Base-by-base conservation (phyloP, 1,140 invertebrate species). In the Wasmannia auropunctata region DNA sequence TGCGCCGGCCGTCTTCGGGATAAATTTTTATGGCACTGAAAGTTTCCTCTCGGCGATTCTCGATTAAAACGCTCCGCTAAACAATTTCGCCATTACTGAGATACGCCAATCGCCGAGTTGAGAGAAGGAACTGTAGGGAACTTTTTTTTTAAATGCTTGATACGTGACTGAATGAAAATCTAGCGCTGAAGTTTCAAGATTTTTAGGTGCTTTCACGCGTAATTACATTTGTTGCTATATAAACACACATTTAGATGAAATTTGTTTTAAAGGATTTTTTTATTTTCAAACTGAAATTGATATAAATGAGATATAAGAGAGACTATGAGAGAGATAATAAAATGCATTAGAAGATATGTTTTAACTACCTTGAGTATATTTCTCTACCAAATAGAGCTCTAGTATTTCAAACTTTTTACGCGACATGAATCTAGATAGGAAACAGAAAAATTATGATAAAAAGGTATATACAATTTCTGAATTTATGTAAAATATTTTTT, bases 1-100 rank as follows among this genome's bases (percentile, higher is more conserved):
- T 25, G 79, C 22, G 37, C 31, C 72, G 25, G 6, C 46, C 54
- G 65, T 80, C 67, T 56, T 85, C 69, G 22, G 58, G 34, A 83
- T 83, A 83, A 60, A 83, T 83, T 83, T 83, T 83, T 83, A 74
- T 83, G 67, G 79, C 51, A 83, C 37, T 37, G 67, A 83, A 74
- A 83, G 37, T 83, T 83, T 34, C n/a, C n/a, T 25, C 51, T 40
- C 67, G 28, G 19, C 37, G 37, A 74, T 83, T 58, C 79, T 49
- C 67, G 67, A 83, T 83, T 83, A 83, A 83, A 83, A 83, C 54
- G 79, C 67, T 74, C 25, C 67, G 54, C 54, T 83, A 72, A 83
- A 83, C 67, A 83, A 83, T 83, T 69, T 46, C 37, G 4, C 79
- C 37, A 40, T 60, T 46, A 74, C 37, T 74, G 67, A 60, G 16